Evolutionary conservation across 2,113 vertebrate species (phyloP), one percentile per base, ranked within the genome.

Genomic region (Nycticryphes semicollaris): DNA sequence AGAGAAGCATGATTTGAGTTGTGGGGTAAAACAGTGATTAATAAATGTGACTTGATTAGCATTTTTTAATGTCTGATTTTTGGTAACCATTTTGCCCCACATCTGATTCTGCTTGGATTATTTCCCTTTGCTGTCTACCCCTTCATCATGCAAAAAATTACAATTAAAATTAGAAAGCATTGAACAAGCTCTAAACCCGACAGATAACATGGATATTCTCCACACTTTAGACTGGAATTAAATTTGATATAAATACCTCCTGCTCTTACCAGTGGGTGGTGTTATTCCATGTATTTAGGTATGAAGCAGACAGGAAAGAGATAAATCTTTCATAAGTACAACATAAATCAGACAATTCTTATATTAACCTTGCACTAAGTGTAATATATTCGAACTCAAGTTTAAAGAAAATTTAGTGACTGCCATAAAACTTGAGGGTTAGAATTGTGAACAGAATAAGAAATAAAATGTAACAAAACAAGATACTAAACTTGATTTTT

Each of bases 191-290:
- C 95, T 97, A 98, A 96, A 95, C 86, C 94, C 97, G 64, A 98
- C 97, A 98, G 93, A 97, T 97, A 97, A 98, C 97, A 98, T 97
- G 97, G 96, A 96, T 98, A 94, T 95, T 98, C 97, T 98, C 96
- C 97, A 98, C 97, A 98, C 95, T 98, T 98, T 97, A 98, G 96
- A 98, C 96, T 97, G 97, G 93, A 98, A 98, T 98, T 98, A 98
- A 98, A 98, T 97, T 98, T 95, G 93, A 98, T 98, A 98, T 97
- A 98, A 98, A 98, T 99, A 99, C 99, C 99, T 99, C 99, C 99
- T 99, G 99, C 98, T 99, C 99, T 99, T 99, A 98, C 98, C 99
- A 98, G 98, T 97, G 98, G 97, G 98, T 98, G 98, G 98, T 98
- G 98, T 98, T 98, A 98, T 98, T 99, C 99, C 99, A 98, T 97